Evolutionary conservation across 2,113 vertebrate species (phyloP).

Genomic region (Potamarius usumacintae): DNA sequence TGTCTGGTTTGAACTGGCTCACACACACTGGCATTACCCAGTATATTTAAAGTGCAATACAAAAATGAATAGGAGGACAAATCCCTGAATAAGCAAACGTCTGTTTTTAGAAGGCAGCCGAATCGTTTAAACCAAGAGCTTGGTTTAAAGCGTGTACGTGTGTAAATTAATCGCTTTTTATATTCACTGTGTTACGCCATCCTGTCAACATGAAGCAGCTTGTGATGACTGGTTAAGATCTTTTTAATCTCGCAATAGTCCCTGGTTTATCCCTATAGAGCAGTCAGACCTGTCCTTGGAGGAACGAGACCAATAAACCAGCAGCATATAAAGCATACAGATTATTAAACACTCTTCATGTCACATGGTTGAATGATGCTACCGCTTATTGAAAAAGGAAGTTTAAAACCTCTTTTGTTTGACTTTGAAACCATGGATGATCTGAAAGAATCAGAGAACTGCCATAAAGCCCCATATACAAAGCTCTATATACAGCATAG

Average conservation of each 20-base stretch:
- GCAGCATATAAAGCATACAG: background rate
- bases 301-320: background rate
- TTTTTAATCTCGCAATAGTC: constrained; percentile 10
- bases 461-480: background rate
- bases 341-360: background rate
- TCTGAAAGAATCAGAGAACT: background rate
- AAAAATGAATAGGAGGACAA: constrained; percentile 1
- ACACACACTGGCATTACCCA: constrained; percentile 15
- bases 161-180: constrained; percentile 16
- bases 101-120: background rate
- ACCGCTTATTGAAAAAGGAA: background rate
- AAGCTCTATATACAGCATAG: background rate
- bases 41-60: background rate
- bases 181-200: background rate
- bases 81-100: constrained; percentile 1
- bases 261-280: constrained; percentile 10
- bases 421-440: background rate
- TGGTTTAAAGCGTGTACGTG: background rate
- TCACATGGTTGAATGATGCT: background rate
- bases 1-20: constrained; percentile 15
- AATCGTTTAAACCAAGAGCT: background rate
- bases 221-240: constrained; percentile 13
- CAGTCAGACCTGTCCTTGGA: constrained; percentile 7
- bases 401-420: background rate
- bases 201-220: constrained; percentile 21